phyloP scores from a whole-genome alignment of 2,113 vertebrate species.

The Corvus hawaiiensis region DNA sequence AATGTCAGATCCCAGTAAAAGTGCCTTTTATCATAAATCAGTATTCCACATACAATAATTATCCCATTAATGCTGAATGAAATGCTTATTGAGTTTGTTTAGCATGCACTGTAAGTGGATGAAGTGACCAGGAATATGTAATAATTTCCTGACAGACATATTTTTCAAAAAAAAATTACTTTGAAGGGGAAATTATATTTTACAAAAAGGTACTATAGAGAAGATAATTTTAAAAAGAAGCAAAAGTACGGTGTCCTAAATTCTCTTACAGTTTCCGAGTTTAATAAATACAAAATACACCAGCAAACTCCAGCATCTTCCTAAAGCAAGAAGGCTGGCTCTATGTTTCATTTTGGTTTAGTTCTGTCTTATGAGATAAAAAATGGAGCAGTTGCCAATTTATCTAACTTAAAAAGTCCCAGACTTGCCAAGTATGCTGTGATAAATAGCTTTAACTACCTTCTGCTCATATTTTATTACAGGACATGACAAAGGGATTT shows the following conservation, averaged over 20 bases:
- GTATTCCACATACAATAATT: conserved; percentile 37
- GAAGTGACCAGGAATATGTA: neutral
- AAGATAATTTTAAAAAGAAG: neutral
- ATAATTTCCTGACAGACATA: neutral
- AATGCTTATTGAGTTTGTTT: conserved; percentile 25
- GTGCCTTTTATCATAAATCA: conserved; percentile 51
- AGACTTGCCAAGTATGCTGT: neutral
- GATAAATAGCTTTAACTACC: conserved; percentile 10
- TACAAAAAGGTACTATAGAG: neutral
- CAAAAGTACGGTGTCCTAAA: neutral
- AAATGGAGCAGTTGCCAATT: neutral
- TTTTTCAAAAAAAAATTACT: neutral
- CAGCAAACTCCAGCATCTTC: neutral
- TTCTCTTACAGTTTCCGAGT: neutral
- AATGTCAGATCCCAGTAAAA: conserved; percentile 22
- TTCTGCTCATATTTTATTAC: neutral
- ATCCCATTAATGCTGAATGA: conserved; percentile 31
- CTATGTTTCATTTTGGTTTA: neutral
- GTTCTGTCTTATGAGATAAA: neutral
- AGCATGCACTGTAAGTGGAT: neutral
- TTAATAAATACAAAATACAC: neutral
- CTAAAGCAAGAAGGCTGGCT: neutral
- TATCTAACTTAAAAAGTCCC: conserved; percentile 2
- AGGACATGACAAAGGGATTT: conserved; percentile 1
- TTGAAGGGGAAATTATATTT: neutral